These are phyloP conservation scores for Catostomus latipinnis DNA, from an alignment of 2,797 vertebrate genomes.

Conservation along the genomic window DNA sequence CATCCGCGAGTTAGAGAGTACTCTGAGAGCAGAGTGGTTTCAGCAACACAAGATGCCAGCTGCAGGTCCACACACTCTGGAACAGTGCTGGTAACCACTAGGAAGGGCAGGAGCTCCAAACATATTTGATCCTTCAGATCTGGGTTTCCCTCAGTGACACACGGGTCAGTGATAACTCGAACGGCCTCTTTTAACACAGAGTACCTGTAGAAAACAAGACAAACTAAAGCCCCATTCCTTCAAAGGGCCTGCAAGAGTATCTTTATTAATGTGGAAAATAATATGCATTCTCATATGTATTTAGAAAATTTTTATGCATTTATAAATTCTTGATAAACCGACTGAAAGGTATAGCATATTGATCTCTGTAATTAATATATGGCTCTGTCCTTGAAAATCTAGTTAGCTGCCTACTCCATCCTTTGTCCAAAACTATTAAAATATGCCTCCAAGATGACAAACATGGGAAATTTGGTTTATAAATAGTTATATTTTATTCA, in stretches of 20 bases:
- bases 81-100: constrained; percentile 74
- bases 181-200: constrained; percentile 75
- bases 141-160: constrained; percentile 68
- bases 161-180: constrained; percentile 76
- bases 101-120: constrained; percentile 84
- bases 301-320: no score
- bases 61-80: constrained; percentile 74
- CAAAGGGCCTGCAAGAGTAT: background rate
- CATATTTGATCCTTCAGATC: constrained; percentile 71
- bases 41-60: constrained; percentile 77
- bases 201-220: constrained; percentile 74
- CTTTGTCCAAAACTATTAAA: no score
- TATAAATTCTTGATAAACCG: no score
- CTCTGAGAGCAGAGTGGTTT: constrained; percentile 75
- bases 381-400: no score
- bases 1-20: constrained; percentile 86
- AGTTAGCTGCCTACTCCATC: no score
- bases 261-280: background rate
- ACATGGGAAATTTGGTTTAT: no score
- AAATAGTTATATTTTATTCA: no score
- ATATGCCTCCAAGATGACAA: no score
- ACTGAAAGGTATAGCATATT: no score
- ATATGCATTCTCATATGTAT: no score
- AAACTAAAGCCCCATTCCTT: background rate
- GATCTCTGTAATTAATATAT: no score